Conservation (phyloP, 2,113 vertebrate species). For the Neodon shergylaensis region DNA sequence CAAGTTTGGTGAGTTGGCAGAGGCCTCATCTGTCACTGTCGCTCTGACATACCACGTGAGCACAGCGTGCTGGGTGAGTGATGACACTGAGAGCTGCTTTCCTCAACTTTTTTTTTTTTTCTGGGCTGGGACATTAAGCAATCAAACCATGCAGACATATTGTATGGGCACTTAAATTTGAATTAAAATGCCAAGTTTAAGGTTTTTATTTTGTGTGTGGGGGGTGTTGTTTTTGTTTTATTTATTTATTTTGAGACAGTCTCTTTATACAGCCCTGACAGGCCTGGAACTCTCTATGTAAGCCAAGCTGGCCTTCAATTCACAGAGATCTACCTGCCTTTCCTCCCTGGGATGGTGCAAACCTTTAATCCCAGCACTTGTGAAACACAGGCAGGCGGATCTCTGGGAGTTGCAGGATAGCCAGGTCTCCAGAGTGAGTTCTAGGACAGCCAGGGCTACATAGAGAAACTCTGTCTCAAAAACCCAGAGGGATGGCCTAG, state of each 20-base stretch:
- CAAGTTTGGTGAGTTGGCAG: neutral
- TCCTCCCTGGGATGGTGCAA: neutral
- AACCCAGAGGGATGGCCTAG: too few relatives aligned
- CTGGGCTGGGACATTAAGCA: neutral
- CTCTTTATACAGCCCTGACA: neutral
- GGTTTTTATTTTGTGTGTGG: neutral
- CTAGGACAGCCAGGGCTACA: neutral
- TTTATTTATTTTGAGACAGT: neutral
- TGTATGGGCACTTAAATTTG: neutral
- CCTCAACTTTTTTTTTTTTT: too few relatives aligned
- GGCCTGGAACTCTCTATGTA: neutral
- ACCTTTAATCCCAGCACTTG: too few relatives aligned
- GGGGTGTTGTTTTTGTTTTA: neutral
- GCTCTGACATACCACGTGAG: neutral
- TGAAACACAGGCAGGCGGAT: too few relatives aligned
- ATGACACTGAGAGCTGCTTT: neutral
- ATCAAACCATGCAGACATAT: neutral
- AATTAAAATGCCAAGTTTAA: constrained; percentile 24
- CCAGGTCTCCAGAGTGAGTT: too few relatives aligned
- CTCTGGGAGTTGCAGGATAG: too few relatives aligned
- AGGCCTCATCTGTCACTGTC: neutral
- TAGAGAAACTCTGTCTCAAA: neutral
- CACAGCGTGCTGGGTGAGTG: neutral
- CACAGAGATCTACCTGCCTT: neutral
- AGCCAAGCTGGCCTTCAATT: neutral